Base-by-base conservation (phyloP, 92 coral and sea anemone genomes). In the Muricea muricata region DNA sequence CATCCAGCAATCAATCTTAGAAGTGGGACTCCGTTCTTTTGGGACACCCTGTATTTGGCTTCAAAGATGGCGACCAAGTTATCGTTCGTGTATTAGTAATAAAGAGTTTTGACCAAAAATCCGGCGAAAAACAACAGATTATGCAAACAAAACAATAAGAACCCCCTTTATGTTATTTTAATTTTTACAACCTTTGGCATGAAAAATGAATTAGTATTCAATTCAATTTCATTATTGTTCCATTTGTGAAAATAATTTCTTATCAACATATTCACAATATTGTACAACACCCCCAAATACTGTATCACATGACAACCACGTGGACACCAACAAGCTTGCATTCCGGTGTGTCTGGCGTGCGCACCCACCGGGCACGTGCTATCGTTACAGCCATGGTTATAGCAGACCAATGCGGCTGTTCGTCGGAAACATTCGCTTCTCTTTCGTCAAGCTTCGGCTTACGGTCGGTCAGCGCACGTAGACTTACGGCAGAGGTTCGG, bases 261-360 rank as follows among this genome's bases (percentile, higher is more conserved):
- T 72, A 72, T 72, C 48, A 20, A 72, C 78, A 72, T 72, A 72
- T 72, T 72, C 78, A 72, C 78, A 72, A 72, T 33, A 28, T 46
- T 72, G 6, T 72, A 72, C 78, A 72, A 72, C 78, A 60, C 32
- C 21, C 32, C 68, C 75, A 8, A 1, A 26, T n/a, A n/a, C n/a
- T n/a, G n/a, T n/a, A n/a, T n/a, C n/a, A n/a, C n/a, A n/a, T n/a
- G n/a, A n/a, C n/a, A n/a, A n/a, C n/a, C n/a, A n/a, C n/a, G n/a
- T n/a, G n/a, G n/a, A n/a, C n/a, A n/a, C n/a, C n/a, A n/a, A n/a
- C n/a, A n/a, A n/a, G n/a, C n/a, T n/a, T n/a, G n/a, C n/a, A n/a
- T n/a, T n/a, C n/a, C n/a, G n/a, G n/a, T n/a, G n/a, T n/a, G 34
- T 29, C 26, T 10, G 10, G 12, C 33, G 34, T 24, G 9, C 21